Base-by-base conservation (phyloP, 2,888 invertebrate genomes). In the Drosophila setosimentum region DNA sequence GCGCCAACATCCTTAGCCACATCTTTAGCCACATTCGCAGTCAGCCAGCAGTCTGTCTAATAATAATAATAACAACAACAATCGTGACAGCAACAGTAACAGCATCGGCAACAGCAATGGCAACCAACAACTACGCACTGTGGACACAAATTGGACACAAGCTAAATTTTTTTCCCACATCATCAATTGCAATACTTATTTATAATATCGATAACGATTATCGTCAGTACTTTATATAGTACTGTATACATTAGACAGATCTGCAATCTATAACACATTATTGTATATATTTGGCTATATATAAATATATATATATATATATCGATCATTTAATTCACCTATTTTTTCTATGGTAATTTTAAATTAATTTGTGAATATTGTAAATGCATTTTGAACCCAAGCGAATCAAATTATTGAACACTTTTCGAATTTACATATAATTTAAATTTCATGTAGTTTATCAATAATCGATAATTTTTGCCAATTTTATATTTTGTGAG, bases 21-120 rank as follows among this genome's bases (percentile, higher is more conserved):
- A 71, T 50, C 72, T 61, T 45, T 48, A 63, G 68, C 61, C 63
- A 69, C 73, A 68, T 60, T 72, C 61, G 62, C 72, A 80, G 83
- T 62, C 71, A 64, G 77, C 69, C 18, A 33, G n/a, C 37, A 55
- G 49, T 59, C 66, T 76, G 76, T 87, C 83, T 76, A 86, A 73
- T 65, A 83, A 58, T 67, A 87, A 51, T 40, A 77, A 45, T 57
- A 71, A 21, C 40, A 68, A 16, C 57, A 57, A 30, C 50, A 71
- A 21, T 42, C 21, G 42, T 42, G 42, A 50, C 61, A 68, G 18
- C 35, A 55, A 24, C 37, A 58, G 29, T 32, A 63, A 21, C 59
- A 51, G 48, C 57, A 58, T 40, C 29, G 61, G 61, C 57, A 58
- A 45, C 29, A 65, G 61, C 60, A 57, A 59, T 37, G 27, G 54